phyloP scores from a whole-genome alignment of 2,113 vertebrate species.

The Leucosticte australis region DNA sequence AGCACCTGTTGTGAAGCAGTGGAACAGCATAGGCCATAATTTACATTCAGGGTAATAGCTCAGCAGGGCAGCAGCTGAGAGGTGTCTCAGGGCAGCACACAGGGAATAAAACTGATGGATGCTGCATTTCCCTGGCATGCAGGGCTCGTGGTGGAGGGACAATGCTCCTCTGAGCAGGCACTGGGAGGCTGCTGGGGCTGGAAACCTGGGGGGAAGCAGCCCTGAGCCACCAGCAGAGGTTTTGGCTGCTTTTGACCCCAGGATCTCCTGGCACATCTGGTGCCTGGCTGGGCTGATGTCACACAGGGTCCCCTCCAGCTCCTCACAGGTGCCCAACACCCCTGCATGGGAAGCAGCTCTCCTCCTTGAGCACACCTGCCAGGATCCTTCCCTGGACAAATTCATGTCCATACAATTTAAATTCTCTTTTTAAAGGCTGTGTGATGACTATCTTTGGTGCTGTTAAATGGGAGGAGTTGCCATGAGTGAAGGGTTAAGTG shows the following conservation, averaged over 20 bases:
- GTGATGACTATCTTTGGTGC: background rate
- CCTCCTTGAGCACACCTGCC: background rate
- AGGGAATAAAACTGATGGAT: background rate
- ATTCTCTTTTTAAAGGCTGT: background rate
- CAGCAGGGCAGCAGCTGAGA: background rate
- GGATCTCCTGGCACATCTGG: background rate
- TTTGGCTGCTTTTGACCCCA: background rate
- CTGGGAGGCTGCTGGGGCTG: background rate
- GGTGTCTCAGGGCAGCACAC: background rate
- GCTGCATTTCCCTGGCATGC: fast-evolving
- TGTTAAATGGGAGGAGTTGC: background rate
- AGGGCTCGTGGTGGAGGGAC: fast-evolving
- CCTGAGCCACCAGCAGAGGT: fast-evolving
- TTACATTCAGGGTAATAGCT: background rate
- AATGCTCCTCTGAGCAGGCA: background rate
- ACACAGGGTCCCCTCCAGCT: fast-evolving
- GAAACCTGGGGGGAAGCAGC: background rate
- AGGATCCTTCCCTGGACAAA: background rate
- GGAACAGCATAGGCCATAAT: background rate
- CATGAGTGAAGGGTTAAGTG: background rate
- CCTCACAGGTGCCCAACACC: fast-evolving
- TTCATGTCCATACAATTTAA: background rate
- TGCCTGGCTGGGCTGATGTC: no score
- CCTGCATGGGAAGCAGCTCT: background rate
- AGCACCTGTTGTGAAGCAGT: background rate